These are phyloP conservation scores for Hylomyscus alleni DNA, from an alignment of 2,797 vertebrate genomes.

Conservation along the genomic window DNA sequence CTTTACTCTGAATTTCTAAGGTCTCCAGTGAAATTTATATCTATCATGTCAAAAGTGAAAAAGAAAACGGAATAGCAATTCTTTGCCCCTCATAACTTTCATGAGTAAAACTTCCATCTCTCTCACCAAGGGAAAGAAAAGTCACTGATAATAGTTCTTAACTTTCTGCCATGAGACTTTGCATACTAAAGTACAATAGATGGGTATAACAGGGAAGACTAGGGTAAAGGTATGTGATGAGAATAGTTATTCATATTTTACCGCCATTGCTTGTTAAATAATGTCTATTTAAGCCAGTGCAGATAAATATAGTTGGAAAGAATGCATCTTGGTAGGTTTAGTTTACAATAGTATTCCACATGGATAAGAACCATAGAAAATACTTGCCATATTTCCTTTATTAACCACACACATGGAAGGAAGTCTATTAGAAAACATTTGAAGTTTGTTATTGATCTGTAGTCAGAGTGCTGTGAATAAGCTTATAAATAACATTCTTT, in stretches of 20 bases:
- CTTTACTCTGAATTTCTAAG: conserved; percentile 68
- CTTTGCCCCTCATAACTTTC: conserved; percentile 74
- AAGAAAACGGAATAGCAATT: conserved; percentile 72
- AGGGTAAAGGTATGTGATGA: neutral
- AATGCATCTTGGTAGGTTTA: conserved; percentile 13
- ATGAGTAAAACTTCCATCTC: conserved; percentile 74
- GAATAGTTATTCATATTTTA: conserved; percentile 37
- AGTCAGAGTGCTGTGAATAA: conserved; percentile 37
- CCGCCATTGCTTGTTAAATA: neutral
- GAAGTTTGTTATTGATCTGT: neutral
- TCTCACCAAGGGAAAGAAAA: conserved; percentile 53
- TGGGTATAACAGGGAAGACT: neutral
- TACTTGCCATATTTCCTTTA: neutral
- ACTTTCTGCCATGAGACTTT: conserved; percentile 39
- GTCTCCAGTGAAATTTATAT: conserved; percentile 74
- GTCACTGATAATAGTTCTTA: conserved; percentile 58
- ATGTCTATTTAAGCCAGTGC: neutral
- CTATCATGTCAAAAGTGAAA: conserved; percentile 70
- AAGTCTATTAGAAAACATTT: conserved; percentile 60
- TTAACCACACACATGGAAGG: neutral
- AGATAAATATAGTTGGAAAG: conserved; percentile 46
- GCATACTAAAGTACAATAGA: conserved; percentile 26
- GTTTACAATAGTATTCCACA: conserved; percentile 50
- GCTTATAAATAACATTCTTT: conserved; percentile 67
- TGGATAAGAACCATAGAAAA: conserved; percentile 22